A percentile compares a stretch with the other conserved stretches of the same genome.
Evolutionary conservation across 2,888 invertebrate species (phyloP).

Genomic region (Xestia xanthographa): DNA sequence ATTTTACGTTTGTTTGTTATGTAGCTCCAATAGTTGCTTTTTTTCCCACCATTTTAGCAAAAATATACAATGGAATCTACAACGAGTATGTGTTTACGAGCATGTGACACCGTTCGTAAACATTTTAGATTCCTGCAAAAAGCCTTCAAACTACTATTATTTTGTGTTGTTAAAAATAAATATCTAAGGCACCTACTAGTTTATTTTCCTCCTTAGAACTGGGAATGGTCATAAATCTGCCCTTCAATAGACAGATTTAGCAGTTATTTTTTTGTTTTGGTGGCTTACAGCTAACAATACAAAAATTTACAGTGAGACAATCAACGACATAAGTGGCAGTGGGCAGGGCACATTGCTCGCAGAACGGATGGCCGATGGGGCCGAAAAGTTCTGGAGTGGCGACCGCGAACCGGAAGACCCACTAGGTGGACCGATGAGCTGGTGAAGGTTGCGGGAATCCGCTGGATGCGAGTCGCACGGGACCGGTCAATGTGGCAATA

Average conservation of each 20-base stretch:
- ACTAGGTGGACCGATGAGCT: no score
- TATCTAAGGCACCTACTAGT: not conserved
- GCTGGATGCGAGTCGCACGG: no score
- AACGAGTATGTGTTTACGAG: not conserved
- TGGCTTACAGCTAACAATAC: no score
- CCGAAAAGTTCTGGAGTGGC: no score
- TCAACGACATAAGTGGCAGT: no score
- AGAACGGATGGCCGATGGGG: no score
- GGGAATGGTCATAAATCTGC: not conserved
- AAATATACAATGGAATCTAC: conserved; percentile 11
- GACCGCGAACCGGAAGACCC: no score
- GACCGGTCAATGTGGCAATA: no score
- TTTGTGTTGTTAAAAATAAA: not conserved
- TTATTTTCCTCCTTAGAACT: not conserved
- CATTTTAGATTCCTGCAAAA: not conserved
- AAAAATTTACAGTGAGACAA: no score
- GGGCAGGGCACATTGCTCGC: no score
- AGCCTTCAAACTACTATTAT: not conserved
- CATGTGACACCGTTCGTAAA: not conserved
- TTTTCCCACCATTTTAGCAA: conserved; percentile 36
- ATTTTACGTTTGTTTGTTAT: conserved; percentile 72
- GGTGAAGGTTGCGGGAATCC: no score
- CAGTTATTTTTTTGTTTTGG: no score
- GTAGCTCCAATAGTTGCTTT: conserved; percentile 67
- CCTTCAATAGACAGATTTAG: not conserved